A percentile compares a stretch with the other conserved stretches of the same genome.
These are phyloP conservation scores for Hydropotes inermis DNA, from an alignment of 2,113 vertebrate genomes.

Conservation along the genomic window DNA sequence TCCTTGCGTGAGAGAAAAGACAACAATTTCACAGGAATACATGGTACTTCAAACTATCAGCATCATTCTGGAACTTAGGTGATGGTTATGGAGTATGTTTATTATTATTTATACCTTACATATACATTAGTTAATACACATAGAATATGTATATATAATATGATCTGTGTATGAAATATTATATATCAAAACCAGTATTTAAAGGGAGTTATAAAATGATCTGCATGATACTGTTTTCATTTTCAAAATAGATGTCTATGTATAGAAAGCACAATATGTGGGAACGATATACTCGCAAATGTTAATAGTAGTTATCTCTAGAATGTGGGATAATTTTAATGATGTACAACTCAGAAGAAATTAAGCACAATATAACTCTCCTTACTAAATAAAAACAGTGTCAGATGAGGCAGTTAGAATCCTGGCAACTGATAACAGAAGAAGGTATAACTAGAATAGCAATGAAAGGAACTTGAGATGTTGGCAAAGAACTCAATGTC, in stretches of 20 bases:
- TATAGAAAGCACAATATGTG: background rate
- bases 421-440: conserved; percentile 25
- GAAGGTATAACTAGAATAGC: conserved; percentile 40
- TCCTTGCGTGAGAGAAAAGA: background rate
- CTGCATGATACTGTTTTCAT: background rate
- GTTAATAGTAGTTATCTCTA: background rate
- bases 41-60: background rate
- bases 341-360: background rate
- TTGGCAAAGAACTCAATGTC: conserved; percentile 46
- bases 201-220: background rate
- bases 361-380: background rate
- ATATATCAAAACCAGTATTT: background rate
- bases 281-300: background rate
- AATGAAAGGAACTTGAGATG: conserved; percentile 8
- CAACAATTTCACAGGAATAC: background rate
- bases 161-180: background rate
- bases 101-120: background rate
- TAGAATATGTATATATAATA: background rate
- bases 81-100: background rate
- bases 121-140: background rate
- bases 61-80: background rate
- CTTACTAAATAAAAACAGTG: conserved; percentile 36
- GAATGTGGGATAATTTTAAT: background rate
- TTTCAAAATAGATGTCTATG: background rate
- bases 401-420: conserved; percentile 7